These are phyloP conservation scores for Porites australiensis DNA, from an alignment of 64 coral and sea anemone species.

Conservation along the genomic window DNA sequence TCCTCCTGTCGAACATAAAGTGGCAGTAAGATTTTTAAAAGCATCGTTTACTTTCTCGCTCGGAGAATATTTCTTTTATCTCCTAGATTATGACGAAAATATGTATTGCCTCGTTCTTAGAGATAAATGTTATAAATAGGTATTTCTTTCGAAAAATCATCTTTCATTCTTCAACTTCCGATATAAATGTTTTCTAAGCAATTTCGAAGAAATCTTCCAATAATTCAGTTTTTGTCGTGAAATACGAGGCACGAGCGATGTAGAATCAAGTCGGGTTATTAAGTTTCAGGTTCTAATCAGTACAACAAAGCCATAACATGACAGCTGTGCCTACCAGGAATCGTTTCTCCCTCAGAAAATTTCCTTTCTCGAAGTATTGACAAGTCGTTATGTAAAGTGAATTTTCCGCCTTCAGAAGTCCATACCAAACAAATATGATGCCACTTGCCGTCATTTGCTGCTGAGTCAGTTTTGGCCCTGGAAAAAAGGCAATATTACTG, in stretches of 20 bases:
- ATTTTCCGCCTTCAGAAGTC: neutral
- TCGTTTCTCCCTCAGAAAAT: slow-evolving; percentile 38
- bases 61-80: too few relatives aligned
- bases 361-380: neutral
- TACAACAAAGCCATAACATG: neutral
- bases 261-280: too few relatives aligned
- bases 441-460: slow-evolving; percentile 35
- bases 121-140: too few relatives aligned
- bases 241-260: too few relatives aligned
- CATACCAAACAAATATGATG: slow-evolving; percentile 44
- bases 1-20: slow-evolving; percentile 13
- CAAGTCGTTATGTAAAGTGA: neutral
- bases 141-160: too few relatives aligned
- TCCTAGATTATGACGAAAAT: too few relatives aligned
- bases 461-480: neutral
- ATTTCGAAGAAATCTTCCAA: too few relatives aligned
- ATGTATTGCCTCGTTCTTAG: too few relatives aligned
- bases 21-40: neutral
- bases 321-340: slow-evolving; percentile 16
- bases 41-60: too few relatives aligned
- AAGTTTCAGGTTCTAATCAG: neutral
- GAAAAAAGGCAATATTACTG: neutral
- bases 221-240: too few relatives aligned
- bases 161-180: too few relatives aligned
- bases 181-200: too few relatives aligned